Conservation (phyloP, 2,797 vertebrate species). For the Leuciscus waleckii region DNA sequence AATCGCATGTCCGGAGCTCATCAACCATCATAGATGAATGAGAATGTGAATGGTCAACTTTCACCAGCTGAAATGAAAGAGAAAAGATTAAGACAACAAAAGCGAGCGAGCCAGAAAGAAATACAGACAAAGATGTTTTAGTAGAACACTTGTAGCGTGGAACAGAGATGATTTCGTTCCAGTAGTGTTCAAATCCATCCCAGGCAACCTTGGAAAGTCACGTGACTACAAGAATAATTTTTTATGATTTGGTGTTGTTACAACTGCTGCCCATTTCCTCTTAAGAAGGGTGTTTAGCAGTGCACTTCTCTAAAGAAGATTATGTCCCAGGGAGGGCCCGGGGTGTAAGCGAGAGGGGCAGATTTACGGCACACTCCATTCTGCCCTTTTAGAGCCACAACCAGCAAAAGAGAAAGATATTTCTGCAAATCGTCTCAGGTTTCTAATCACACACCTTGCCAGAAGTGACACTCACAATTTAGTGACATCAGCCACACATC, state of each 20-base stretch:
- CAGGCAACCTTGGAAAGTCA: not conserved
- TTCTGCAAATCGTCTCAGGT: slow-evolving; percentile 45
- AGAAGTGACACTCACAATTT: slow-evolving; percentile 43
- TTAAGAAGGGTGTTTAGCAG: slow-evolving; percentile 30
- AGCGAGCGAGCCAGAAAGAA: not conserved
- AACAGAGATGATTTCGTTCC: not conserved
- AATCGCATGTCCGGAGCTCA: not conserved
- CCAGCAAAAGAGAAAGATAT: slow-evolving; percentile 47
- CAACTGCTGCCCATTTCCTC: slow-evolving; percentile 34
- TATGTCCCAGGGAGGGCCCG: slow-evolving; percentile 39
- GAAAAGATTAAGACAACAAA: not conserved
- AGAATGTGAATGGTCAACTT: not conserved
- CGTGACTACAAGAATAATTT: slow-evolving; percentile 9
- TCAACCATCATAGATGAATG: not conserved
- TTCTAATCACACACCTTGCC: slow-evolving; percentile 53
- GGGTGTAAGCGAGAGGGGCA: slow-evolving; percentile 30
- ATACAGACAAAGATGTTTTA: not conserved
- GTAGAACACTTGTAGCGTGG: not conserved
- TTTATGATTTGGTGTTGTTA: slow-evolving; percentile 46
- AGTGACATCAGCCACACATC: not conserved
- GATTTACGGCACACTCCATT: slow-evolving; percentile 57
- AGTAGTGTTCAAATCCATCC: not conserved
- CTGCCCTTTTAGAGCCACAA: slow-evolving; percentile 46
- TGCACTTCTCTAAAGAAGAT: slow-evolving; percentile 49
- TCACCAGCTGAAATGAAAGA: not conserved